Percentiles rank a stretch among this genome's conserved stretches.
phyloP scores from a whole-genome alignment of 2,888 invertebrate species.

The Pandemis corylana region DNA sequence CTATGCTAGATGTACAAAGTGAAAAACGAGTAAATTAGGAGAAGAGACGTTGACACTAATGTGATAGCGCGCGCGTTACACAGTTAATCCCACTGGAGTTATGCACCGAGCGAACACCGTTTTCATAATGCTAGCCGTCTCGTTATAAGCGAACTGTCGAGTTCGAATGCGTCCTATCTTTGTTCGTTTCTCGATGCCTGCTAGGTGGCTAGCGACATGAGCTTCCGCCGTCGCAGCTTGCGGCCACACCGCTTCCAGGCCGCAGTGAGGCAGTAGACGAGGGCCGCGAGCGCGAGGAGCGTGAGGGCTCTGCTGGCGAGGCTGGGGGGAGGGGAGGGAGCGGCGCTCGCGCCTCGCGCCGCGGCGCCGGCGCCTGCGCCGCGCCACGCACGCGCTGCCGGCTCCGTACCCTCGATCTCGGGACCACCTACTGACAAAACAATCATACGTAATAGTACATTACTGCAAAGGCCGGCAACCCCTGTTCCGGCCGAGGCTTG shows the following conservation, averaged over 20 bases:
- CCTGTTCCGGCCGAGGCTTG: too few species aligned
- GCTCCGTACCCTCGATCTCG: constrained; percentile 74
- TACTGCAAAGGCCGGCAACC: too few species aligned
- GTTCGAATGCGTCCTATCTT: neutral
- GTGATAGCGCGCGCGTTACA: too few species aligned
- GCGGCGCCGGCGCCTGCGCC: constrained; percentile 71
- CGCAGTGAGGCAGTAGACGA: constrained; percentile 60
- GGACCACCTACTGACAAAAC: constrained; percentile 67
- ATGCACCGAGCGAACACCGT: too few species aligned
- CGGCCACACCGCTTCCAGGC: constrained; percentile 71
- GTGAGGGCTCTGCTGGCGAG: constrained; percentile 57
- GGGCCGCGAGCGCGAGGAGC: constrained; percentile 55
- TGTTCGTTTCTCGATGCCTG: constrained; percentile 46
- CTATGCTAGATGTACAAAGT: too few species aligned
- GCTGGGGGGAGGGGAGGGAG: constrained; percentile 53
- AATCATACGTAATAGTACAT: neutral
- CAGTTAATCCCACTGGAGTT: too few species aligned
- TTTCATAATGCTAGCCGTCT: neutral
- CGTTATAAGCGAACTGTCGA: neutral
- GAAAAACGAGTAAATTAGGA: too few species aligned
- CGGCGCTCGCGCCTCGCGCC: constrained; percentile 55
- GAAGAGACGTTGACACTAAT: too few species aligned
- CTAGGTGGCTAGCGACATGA: constrained; percentile 74
- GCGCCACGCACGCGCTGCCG: constrained; percentile 84
- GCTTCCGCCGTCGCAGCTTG: constrained; percentile 65